These are phyloP conservation scores for Amazona ochrocephala DNA, from an alignment of 2,797 vertebrate species.

Conservation along the genomic window DNA sequence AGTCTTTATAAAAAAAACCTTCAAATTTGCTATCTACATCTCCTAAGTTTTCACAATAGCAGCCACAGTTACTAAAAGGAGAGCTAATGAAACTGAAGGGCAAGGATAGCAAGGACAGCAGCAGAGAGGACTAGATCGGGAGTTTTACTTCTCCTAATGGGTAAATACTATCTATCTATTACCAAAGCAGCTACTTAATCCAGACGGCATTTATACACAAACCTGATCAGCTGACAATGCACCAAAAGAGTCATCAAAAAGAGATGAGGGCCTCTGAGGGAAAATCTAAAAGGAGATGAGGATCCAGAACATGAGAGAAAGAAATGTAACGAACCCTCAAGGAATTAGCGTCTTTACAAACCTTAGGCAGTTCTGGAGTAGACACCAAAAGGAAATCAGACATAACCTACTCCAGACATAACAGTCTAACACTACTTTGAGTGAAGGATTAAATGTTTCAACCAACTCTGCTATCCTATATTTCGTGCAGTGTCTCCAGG, in stretches of 20 bases:
- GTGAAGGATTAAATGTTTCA: not conserved
- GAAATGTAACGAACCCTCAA: not conserved
- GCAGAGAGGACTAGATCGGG: not conserved
- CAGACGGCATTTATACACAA: conserved; percentile 73
- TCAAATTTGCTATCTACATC: not conserved
- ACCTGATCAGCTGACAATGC: conserved; percentile 86
- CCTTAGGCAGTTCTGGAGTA: not conserved
- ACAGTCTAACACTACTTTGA: not conserved
- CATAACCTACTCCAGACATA: not conserved
- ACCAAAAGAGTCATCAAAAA: conserved; percentile 86
- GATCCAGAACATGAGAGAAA: conserved; percentile 53
- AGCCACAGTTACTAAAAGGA: not conserved
- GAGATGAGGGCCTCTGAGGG: conserved; percentile 75
- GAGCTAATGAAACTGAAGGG: conserved; percentile 3
- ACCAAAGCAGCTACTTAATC: conserved; percentile 30
- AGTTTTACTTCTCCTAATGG: conserved; percentile 22
- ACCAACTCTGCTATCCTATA: not conserved
- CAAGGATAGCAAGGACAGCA: not conserved
- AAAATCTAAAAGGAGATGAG: conserved; percentile 80
- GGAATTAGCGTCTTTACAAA: not conserved
- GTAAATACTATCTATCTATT: conserved; percentile 27
- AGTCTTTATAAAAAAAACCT: not conserved
- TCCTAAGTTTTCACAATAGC: not conserved
- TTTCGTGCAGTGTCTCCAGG: not conserved
- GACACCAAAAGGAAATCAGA: not conserved